Percentiles rank a stretch among this genome's conserved stretches.
phyloP scores from a whole-genome alignment of 53 echinoderm and acorn worm species.

The Actinopyga echinites region DNA sequence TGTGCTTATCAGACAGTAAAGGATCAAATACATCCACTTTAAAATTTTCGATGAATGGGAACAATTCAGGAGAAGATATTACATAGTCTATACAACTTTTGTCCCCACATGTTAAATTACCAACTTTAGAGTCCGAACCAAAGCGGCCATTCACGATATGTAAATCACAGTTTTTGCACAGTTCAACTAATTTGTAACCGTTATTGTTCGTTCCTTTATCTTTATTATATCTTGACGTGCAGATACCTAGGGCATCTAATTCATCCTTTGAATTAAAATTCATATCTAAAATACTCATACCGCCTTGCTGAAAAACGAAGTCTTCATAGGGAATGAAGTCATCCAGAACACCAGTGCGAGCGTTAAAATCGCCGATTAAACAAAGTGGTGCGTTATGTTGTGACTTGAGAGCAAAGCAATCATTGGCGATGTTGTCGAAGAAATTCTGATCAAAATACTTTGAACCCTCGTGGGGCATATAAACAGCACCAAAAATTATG shows the following conservation, averaged over 20 bases:
- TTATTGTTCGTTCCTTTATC: neutral
- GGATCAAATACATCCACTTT: too few species aligned
- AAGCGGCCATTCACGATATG: neutral
- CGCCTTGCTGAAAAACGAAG: neutral
- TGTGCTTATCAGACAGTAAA: too few species aligned
- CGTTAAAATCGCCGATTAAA: too few species aligned
- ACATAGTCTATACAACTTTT: too few species aligned
- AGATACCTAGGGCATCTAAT: neutral
- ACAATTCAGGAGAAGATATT: too few species aligned
- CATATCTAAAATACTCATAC: too few species aligned
- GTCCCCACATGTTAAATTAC: neutral
- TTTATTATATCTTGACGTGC: neutral
- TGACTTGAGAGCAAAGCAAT: neutral
- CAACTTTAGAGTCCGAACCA: neutral
- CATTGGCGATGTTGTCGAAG: neutral
- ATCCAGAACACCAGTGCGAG: too few species aligned
- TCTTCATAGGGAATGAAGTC: neutral
- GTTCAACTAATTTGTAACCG: neutral
- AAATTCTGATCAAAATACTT: neutral
- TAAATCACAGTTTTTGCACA: neutral
- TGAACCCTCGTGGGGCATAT: neutral
- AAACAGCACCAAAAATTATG: neutral
- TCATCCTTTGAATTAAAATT: neutral
- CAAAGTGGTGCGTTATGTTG: neutral
- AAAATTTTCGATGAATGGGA: too few species aligned